Conservation (phyloP, 2,888 invertebrate species). For the Anodontia alba region DNA sequence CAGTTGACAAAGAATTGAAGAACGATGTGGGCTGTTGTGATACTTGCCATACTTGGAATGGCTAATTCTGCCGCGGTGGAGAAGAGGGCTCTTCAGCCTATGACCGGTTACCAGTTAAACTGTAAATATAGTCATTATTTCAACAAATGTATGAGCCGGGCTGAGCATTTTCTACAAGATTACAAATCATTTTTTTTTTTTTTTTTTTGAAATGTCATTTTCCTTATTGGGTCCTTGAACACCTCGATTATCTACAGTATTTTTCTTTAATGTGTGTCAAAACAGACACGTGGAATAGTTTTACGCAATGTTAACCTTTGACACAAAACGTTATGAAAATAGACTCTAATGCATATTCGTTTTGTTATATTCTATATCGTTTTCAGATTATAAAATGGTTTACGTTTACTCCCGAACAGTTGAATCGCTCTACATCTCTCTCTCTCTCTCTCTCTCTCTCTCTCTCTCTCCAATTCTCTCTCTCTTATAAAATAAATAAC, state of each 20-base stretch:
- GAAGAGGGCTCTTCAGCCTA: slow-evolving; percentile 30
- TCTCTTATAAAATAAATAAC: no score
- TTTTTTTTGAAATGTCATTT: neutral
- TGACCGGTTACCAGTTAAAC: slow-evolving; percentile 34
- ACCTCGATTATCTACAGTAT: neutral
- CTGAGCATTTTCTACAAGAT: neutral
- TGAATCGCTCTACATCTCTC: neutral
- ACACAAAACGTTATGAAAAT: no score
- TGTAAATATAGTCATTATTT: slow-evolving; percentile 36
- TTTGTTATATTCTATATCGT: no score
- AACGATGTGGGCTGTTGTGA: neutral
- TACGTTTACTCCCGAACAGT: no score
- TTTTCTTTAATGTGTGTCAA: no score
- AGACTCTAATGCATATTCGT: no score
- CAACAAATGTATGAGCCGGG: neutral
- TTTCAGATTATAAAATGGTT: no score
- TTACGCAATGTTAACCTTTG: no score
- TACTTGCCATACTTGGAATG: neutral
- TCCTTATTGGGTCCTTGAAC: neutral
- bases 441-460: neutral
- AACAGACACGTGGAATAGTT: no score
- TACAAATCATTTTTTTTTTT: no score
- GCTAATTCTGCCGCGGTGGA: slow-evolving; percentile 35
- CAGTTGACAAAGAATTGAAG: no score
- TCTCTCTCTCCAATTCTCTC: neutral